Percentiles rank a stretch among this genome's conserved stretches.
Evolutionary conservation across 2,113 vertebrate species (phyloP).

Genomic region (Pica pica): DNA sequence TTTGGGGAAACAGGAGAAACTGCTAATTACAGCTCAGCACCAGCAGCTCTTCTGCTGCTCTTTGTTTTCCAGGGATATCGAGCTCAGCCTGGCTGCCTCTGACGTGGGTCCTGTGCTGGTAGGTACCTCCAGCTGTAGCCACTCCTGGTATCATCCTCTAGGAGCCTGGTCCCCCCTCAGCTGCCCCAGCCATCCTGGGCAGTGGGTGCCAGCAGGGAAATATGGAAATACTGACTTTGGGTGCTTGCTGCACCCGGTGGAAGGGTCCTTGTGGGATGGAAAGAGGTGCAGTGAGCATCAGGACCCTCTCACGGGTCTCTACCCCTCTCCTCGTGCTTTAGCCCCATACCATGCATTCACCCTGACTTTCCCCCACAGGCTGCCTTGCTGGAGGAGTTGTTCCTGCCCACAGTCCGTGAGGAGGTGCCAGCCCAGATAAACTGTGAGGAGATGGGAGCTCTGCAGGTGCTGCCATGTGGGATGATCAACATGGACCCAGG

Average conservation of each 20-base stretch:
- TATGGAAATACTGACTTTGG: neutral
- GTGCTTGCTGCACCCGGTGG: neutral
- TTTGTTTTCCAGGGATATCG: neutral
- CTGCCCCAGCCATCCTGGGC: neutral
- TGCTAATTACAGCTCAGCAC: neutral
- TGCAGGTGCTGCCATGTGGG: rapidly evolving
- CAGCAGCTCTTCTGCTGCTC: neutral
- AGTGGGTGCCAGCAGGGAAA: rapidly evolving
- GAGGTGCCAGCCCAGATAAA: neutral
- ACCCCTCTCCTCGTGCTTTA: neutral
- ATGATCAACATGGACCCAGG: rapidly evolving
- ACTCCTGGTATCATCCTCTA: neutral
- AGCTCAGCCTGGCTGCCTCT: conserved; percentile 43
- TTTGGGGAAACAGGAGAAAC: rapidly evolving
- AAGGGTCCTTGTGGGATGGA: neutral
- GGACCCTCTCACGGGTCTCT: neutral
- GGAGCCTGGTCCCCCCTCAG: neutral
- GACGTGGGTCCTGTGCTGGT: conserved; percentile 21
- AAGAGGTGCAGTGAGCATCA: neutral
- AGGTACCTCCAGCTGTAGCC: neutral
- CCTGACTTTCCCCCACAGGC: neutral
- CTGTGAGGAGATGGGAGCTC: neutral
- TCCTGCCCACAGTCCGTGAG: neutral
- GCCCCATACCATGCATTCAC: rapidly evolving
- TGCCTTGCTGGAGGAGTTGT: conserved; percentile 1